Base-by-base conservation (phyloP, 2,113 vertebrate genomes). In the Nicator chloris region DNA sequence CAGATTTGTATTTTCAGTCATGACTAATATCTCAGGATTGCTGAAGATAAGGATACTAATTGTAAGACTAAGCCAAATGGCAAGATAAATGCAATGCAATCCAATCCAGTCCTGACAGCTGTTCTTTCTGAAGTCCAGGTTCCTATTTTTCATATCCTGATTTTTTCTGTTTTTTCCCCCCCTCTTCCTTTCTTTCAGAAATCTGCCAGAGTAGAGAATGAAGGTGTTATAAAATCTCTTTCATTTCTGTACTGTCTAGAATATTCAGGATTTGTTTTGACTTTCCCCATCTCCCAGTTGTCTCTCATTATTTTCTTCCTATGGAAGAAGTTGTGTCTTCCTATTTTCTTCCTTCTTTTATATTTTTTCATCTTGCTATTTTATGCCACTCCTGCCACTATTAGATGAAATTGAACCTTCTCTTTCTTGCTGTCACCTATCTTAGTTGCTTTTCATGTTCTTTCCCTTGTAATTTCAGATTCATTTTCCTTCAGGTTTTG, bases 11-110 rank as follows among this genome's bases (percentile, higher is more conserved):
- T 68, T 91, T 92, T 87, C 57, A 39, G 37, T 92, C 24, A 11
- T 77, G 66, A 69, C 66, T 95, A 61, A 28, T 57, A 53, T 45
- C 33, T 86, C 35, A 60, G 72, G 60, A 78, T 92, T 68, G 69
- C 82, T 91, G 65, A 88, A 90, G 71, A 78, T 63, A 93, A 93
- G 63, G 28, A 57, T 77, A 45, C 44, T 86, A 73, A 81, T 51
- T 75, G 60, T 57, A 84, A 77, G 33, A 61, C 44, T 77, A 92
- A 92, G 31, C 16, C 53, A 71, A 75, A 86, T 51, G 37, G 40
- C 7, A 8, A 86, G 44, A 81, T 88, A 87, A 91, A 71, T 1
- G 4, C 47, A 35, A 20, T 53, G 16, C 37, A 60, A 6, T 44
- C 20, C 37, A 60, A 6, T 44, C 20, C 39, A 66, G 24, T 80